Base-by-base conservation (phyloP, 92 coral and sea anemone genomes). In the Pocillopora grandis region DNA sequence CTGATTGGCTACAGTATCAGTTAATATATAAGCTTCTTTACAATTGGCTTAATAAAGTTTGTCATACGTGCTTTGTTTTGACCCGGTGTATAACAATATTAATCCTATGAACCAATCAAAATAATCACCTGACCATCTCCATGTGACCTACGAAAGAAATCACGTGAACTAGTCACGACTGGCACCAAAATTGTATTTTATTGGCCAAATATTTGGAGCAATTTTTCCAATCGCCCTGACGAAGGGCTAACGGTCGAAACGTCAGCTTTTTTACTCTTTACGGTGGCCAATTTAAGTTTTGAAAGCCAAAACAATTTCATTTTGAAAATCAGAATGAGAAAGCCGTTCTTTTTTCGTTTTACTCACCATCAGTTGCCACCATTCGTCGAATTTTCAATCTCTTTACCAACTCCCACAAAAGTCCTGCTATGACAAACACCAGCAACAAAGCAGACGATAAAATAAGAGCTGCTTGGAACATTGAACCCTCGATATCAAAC, bases 391-490 rank as follows among this genome's bases (percentile, higher is more conserved):
- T 27, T 69, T 80, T 80, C 18, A 80, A 18, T 27, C 66, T 27
- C 57, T 20, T 80, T 31, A 66, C 56, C 16, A 78, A 78, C 66
- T 80, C 84, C 84, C 84, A 80, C 56, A 80, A 6, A 12, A 56
- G 58, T 15, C 84, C 84, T 67, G 6, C 66, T 9, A 66, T 58
- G 11, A 80, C 10, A 70, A 80, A 58, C 66, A 58, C 76, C 14
- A 69, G 12, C 18, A 80, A 2, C 55, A 67, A 13, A 57, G 31
- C 66, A 31, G 75, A 80, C 60, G 76, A 68, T 31, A 57, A 6
- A 9, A 16, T 1, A 23, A 80, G 14, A 13, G n/a, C 55, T 17
- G 65, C 17, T 31, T 70, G 11, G 67, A 21, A 80, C 57, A 35
- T 16, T 21, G 84, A 20, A 56, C 64, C 18, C 58, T 80, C 66